Conservation (phyloP, 2,113 vertebrate species). For the Pterocles gutturalis region DNA sequence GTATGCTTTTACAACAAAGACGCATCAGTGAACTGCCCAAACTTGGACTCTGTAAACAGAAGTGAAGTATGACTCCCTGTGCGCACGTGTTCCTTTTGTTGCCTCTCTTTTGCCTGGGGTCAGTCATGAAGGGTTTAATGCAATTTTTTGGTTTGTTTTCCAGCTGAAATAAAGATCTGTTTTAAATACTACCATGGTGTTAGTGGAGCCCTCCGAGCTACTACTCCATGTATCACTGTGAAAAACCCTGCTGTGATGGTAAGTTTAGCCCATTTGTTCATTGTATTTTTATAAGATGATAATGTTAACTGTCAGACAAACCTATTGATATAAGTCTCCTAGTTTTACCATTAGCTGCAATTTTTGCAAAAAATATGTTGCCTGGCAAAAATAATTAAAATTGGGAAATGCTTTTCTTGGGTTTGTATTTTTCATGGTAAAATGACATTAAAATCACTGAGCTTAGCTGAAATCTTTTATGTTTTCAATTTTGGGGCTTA, state of each 20-base stretch:
- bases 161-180: slow-evolving; percentile 98
- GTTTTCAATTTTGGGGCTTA: not conserved
- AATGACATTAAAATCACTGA: not conserved
- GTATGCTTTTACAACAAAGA: not conserved
- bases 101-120: not conserved
- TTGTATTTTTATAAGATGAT: not conserved
- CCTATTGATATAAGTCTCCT: not conserved
- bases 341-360: not conserved
- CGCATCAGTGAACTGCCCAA: not conserved
- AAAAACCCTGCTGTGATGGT: slow-evolving; percentile 95
- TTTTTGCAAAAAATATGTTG: not conserved
- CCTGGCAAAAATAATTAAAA: not conserved
- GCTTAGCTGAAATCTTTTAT: not conserved
- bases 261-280: slow-evolving; percentile 44
- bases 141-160: slow-evolving; percentile 38
- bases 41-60: not conserved
- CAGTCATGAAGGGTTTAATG: not conserved
- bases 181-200: slow-evolving; percentile 99
- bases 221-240: slow-evolving; percentile 97
- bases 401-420: not conserved
- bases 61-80: not conserved
- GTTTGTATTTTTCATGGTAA: not conserved
- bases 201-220: slow-evolving; percentile 93
- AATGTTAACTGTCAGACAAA: not conserved
- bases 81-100: not conserved